phyloP scores from a whole-genome alignment of 1,140 invertebrate species.

The Drosophila pectinifera region DNA sequence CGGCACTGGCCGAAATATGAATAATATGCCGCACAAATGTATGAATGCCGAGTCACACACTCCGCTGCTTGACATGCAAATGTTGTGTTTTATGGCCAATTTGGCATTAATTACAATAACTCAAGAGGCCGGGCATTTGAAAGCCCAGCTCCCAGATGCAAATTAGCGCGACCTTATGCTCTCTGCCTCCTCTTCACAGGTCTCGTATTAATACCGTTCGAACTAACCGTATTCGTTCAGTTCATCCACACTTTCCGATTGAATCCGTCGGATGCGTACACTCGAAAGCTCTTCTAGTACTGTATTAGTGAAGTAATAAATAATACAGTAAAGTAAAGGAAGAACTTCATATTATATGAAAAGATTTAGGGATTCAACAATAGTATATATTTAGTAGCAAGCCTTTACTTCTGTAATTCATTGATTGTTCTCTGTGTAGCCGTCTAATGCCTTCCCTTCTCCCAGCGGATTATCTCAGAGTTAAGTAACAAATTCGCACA shows the following conservation, averaged over 20 bases:
- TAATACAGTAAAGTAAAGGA: no score
- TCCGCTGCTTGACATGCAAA: slow-evolving; percentile 78
- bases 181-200: slow-evolving; percentile 62
- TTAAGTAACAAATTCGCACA: slow-evolving; percentile 85
- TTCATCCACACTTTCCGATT: slow-evolving; percentile 20
- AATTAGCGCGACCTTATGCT: slow-evolving; percentile 41
- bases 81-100: slow-evolving; percentile 84
- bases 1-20: slow-evolving; percentile 53
- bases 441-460: slow-evolving; percentile 60
- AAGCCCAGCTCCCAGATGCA: slow-evolving; percentile 57
- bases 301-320: no score
- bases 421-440: slow-evolving; percentile 67
- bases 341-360: no score
- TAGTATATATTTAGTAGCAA: no score
- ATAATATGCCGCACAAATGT: slow-evolving; percentile 60
- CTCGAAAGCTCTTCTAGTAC: not conserved
- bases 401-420: no score
- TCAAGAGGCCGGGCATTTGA: slow-evolving; percentile 53
- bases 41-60: slow-evolving; percentile 37
- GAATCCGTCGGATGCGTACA: slow-evolving; percentile 15
- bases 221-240: slow-evolving; percentile 3
- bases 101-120: slow-evolving; percentile 81
- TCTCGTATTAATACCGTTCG: slow-evolving; percentile 17
- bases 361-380: no score
- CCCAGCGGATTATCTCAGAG: slow-evolving; percentile 45